phyloP scores from a whole-genome alignment of 2,888 invertebrate genomes.

The Euplagia quadripunctaria region DNA sequence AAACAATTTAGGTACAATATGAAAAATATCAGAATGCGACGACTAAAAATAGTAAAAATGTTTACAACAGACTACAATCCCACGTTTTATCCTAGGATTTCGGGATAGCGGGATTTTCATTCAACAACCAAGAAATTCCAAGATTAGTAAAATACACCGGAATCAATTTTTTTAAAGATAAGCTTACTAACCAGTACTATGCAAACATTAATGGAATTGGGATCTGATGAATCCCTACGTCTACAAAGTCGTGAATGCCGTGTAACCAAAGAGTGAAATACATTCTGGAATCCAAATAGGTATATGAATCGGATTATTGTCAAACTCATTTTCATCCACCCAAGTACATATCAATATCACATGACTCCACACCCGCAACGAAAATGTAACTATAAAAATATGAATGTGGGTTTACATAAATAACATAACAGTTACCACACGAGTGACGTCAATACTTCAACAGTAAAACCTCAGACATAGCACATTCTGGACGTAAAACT shows the following conservation, averaged over 20 bases:
- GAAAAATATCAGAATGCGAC: no score
- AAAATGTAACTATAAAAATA: conserved; percentile 39
- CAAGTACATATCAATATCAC: conserved; percentile 9
- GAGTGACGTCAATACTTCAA: conserved; percentile 45
- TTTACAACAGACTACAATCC: no score
- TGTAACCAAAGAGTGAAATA: not conserved
- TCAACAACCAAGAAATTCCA: no score
- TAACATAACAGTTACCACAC: conserved; percentile 26
- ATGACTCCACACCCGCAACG: conserved; percentile 25
- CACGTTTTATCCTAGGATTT: no score
- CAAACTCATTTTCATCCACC: conserved; percentile 1
- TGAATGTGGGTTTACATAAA: conserved; percentile 33
- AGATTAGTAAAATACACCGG: conserved; percentile 5
- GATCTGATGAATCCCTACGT: not conserved
- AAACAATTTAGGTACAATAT: no score
- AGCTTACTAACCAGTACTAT: not conserved
- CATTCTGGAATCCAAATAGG: not conserved
- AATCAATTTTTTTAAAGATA: not conserved
- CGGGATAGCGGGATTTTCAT: no score
- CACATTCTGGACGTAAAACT: conserved; percentile 40
- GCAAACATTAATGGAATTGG: not conserved
- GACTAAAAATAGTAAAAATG: no score
- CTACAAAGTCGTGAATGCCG: not conserved
- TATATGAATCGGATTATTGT: not conserved
- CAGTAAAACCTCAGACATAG: conserved; percentile 38